Conservation (phyloP, 1,140 invertebrate genomes). For the Drosophila saltans region DNA sequence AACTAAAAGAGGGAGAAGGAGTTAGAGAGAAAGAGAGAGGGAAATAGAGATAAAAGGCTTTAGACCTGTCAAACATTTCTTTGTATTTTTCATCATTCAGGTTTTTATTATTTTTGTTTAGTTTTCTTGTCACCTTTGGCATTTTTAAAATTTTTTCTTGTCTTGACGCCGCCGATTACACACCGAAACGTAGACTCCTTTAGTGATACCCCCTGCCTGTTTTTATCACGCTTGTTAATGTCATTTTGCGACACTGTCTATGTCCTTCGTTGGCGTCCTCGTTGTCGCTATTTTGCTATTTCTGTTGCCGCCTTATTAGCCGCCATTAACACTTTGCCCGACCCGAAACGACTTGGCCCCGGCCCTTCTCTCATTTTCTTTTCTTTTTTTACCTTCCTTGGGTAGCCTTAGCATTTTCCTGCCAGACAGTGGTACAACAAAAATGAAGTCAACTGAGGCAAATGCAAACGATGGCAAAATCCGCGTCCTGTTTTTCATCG, state of each 20-base stretch:
- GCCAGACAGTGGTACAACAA: conserved; percentile 5
- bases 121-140: conserved; percentile 11
- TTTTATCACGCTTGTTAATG: conserved; percentile 25
- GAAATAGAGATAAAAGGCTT: too few species aligned
- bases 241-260: conserved; percentile 17
- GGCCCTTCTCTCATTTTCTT: too few species aligned
- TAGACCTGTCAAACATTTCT: neutral
- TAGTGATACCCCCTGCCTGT: neutral
- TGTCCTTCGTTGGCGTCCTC: neutral
- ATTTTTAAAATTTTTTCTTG: conserved; percentile 2
- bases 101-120: neutral
- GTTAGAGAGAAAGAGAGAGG: too few species aligned
- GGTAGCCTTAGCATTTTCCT: neutral
- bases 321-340: conserved; percentile 26
- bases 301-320: conserved; percentile 26
- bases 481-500: conserved; percentile 17
- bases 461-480: conserved; percentile 19
- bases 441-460: conserved; percentile 21
- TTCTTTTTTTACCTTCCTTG: neutral
- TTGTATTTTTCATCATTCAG: neutral
- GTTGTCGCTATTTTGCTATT: conserved; percentile 1
- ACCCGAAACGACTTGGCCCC: conserved; percentile 10
- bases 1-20: neutral
- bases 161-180: conserved; percentile 13
- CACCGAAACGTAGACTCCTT: neutral